These are phyloP conservation scores for Synergus gifuensis DNA, from an alignment of 2,888 invertebrate species.

Conservation along the genomic window DNA sequence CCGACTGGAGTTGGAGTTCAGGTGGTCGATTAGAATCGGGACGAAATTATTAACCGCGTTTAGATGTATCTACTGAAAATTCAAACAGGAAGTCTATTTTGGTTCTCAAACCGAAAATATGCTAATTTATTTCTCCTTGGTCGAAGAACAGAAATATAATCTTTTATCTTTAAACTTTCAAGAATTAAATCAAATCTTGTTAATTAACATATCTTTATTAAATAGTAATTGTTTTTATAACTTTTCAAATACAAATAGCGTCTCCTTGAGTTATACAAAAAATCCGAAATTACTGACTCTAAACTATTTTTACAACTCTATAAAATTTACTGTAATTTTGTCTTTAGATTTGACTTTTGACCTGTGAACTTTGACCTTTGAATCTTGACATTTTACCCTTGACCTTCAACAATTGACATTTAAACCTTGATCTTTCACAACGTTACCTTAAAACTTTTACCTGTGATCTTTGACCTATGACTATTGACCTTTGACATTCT, in stretches of 20 bases:
- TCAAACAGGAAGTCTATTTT: background rate
- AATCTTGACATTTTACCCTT: no score
- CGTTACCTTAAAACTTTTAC: no score
- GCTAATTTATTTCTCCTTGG: background rate
- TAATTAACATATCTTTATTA: background rate
- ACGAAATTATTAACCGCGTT: constrained; percentile 49
- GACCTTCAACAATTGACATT: no score
- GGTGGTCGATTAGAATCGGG: constrained; percentile 51
- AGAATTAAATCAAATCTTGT: background rate
- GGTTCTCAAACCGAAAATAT: background rate
- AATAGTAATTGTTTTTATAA: background rate
- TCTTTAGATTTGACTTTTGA: no score
- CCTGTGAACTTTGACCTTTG: no score
- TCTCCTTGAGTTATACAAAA: background rate
- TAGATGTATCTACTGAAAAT: background rate
- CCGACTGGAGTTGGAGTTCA: constrained; percentile 1
- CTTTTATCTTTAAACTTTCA: background rate
- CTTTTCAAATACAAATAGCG: background rate
- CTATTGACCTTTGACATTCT: no score
- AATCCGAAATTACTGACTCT: no score
- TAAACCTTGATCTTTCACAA: no score
- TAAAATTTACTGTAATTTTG: no score
- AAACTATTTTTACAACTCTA: no score
- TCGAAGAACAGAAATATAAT: background rate
- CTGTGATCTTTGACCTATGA: no score